Evolutionary conservation across 2,797 vertebrate genomes (phyloP).

Genomic region (Pseudocheirus occidentalis): DNA sequence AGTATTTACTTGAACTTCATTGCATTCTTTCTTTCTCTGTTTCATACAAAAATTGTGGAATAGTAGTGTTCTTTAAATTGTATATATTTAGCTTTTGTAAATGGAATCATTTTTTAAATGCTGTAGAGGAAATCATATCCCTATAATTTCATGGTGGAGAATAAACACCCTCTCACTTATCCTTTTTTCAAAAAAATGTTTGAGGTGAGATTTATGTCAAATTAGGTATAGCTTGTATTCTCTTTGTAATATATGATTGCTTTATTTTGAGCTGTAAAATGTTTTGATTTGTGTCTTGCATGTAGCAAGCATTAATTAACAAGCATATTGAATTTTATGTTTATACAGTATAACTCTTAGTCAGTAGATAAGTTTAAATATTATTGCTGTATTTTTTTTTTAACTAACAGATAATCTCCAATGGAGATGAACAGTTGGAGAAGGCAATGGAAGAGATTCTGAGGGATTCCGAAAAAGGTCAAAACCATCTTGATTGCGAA

Average conservation of each 20-base stretch:
- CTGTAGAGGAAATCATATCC: constrained; percentile 12
- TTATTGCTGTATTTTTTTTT: constrained; percentile 50
- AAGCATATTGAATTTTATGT: constrained; percentile 21
- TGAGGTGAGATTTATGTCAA: constrained; percentile 1
- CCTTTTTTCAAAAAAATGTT: constrained; percentile 21
- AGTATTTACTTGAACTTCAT: constrained; percentile 33
- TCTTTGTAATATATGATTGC: constrained; percentile 37
- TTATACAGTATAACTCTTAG: constrained; percentile 11
- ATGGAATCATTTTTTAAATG: constrained; percentile 33
- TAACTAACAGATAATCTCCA: constrained; percentile 89
- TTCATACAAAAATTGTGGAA: background rate
- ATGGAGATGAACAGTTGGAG: constrained; percentile 94
- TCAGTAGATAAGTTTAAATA: constrained; percentile 42
- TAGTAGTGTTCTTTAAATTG: background rate
- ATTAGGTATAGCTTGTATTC: constrained; percentile 25
- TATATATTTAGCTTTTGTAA: constrained; percentile 26
- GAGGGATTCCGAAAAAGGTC: constrained; percentile 90
- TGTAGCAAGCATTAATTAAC: background rate
- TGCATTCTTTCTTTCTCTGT: constrained; percentile 20
- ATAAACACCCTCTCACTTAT: constrained; percentile 24
- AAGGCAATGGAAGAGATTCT: constrained; percentile 97
- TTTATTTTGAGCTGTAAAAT: constrained; percentile 50
- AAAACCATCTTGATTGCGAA: constrained; percentile 74
- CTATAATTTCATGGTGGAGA: constrained; percentile 55
- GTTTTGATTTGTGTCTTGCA: constrained; percentile 38